phyloP scores from a whole-genome alignment of 92 coral and sea anemone species.

The Umimayanthus chanpuru region DNA sequence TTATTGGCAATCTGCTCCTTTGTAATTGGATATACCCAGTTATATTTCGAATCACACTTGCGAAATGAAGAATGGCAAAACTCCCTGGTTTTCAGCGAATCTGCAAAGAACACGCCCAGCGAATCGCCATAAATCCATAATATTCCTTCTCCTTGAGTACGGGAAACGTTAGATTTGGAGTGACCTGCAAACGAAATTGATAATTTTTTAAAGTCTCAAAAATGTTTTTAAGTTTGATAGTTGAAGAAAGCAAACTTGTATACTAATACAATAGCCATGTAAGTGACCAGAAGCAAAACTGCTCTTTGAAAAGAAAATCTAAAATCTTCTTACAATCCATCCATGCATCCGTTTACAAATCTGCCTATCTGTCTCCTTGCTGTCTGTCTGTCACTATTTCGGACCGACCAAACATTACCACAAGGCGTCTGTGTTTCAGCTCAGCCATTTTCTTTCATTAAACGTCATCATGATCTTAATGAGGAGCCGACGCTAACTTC shows the following conservation, averaged over 20 bases:
- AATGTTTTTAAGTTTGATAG: not conserved
- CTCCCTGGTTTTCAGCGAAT: slow-evolving; percentile 58
- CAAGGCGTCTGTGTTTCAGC: too few relatives aligned
- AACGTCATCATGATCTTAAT: too few relatives aligned
- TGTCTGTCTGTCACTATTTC: too few relatives aligned
- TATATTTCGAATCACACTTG: slow-evolving; percentile 68
- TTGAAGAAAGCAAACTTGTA: not conserved
- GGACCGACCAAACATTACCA: too few relatives aligned
- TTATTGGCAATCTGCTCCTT: slow-evolving; percentile 64
- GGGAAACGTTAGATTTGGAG: slow-evolving; percentile 1
- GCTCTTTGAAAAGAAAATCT: not conserved
- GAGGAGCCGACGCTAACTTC: too few relatives aligned
- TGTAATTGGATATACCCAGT: slow-evolving; percentile 81
- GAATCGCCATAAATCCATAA: slow-evolving; percentile 81
- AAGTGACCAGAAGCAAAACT: too few relatives aligned
- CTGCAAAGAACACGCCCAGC: slow-evolving; percentile 69
- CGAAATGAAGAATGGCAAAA: slow-evolving; percentile 65
- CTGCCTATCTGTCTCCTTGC: too few relatives aligned
- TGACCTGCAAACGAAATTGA: not conserved
- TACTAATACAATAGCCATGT: too few relatives aligned
- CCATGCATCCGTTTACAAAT: not conserved
- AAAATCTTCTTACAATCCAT: not conserved
- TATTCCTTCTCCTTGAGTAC: slow-evolving; percentile 55
- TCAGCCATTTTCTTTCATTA: too few relatives aligned
- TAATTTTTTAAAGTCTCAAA: not conserved